These are phyloP conservation scores for Pseudomyrmex sp. DNA, from an alignment of 1,140 invertebrate species.

Conservation along the genomic window DNA sequence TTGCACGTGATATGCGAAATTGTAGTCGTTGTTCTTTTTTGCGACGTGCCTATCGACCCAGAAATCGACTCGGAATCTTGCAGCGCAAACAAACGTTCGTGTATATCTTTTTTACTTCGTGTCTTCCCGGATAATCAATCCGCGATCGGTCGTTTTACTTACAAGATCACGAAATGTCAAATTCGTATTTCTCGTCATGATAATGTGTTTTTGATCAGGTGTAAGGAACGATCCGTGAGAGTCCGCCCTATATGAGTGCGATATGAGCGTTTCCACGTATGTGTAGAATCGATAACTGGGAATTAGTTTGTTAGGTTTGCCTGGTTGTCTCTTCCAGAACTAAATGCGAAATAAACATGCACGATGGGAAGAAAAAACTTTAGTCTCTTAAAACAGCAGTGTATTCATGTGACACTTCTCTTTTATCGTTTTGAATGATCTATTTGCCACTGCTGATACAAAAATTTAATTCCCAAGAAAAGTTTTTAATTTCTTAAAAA, in stretches of 20 bases:
- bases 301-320: conserved; percentile 78
- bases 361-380: conserved; percentile 35
- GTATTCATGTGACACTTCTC: not conserved
- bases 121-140: not conserved
- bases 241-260: conserved; percentile 67
- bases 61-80: conserved; percentile 24
- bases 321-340: conserved; percentile 68
- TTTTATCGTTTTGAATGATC: conserved; percentile 2
- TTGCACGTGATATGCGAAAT: conserved; percentile 49
- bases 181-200: not conserved
- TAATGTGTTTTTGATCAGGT: conserved; percentile 45
- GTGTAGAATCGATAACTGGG: conserved; percentile 79
- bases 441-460: not conserved
- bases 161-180: not conserved
- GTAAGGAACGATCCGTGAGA: conserved; percentile 38
- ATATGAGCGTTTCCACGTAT: conserved; percentile 72
- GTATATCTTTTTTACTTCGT: not conserved
- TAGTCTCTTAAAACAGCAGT: not conserved
- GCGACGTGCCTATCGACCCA: conserved; percentile 13
- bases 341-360: conserved; percentile 52
- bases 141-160: no score
- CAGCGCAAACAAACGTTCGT: not conserved
- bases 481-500: not conserved
- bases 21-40: not conserved
- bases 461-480: not conserved